Conservation (phyloP, 1,140 invertebrate genomes). For the Glomeris maerens region DNA sequence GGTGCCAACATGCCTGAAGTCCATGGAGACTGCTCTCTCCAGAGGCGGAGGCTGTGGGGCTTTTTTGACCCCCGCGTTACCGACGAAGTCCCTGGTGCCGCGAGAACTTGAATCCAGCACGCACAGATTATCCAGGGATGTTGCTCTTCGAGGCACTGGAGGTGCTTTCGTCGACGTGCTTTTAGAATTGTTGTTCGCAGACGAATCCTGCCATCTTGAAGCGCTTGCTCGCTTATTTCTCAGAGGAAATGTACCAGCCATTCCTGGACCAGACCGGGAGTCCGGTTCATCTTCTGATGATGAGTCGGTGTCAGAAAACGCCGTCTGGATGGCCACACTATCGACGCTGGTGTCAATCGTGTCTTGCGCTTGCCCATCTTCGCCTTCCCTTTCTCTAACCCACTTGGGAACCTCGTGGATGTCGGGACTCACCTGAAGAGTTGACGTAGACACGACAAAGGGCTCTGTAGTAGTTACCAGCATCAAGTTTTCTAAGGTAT, state of each 20-base stretch:
- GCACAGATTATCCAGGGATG: no score
- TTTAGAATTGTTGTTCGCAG: no score
- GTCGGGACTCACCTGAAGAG: not conserved
- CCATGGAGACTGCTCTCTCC: constrained; percentile 64
- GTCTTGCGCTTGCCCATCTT: constrained; percentile 20
- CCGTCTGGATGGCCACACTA: constrained; percentile 54
- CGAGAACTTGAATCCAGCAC: no score
- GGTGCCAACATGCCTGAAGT: constrained; percentile 44
- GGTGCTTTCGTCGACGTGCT: no score
- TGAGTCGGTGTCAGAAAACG: constrained; percentile 29
- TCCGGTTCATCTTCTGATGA: not conserved
- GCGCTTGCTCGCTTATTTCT: no score
- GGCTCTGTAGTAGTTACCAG: not conserved
- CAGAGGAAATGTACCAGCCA: no score
- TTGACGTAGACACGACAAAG: not conserved
- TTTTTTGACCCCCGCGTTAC: no score
- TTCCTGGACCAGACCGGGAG: no score
- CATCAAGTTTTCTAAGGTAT: not conserved
- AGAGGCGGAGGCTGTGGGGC: constrained; percentile 40
- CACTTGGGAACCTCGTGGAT: not conserved
- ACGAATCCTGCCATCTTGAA: no score
- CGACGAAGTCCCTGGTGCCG: no score
- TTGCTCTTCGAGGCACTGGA: no score
- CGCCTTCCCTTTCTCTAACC: not conserved
- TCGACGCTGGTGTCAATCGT: constrained; percentile 43